phyloP scores from a whole-genome alignment of 2,113 vertebrate genomes.

The Hypocryptadius cinnamomeus region DNA sequence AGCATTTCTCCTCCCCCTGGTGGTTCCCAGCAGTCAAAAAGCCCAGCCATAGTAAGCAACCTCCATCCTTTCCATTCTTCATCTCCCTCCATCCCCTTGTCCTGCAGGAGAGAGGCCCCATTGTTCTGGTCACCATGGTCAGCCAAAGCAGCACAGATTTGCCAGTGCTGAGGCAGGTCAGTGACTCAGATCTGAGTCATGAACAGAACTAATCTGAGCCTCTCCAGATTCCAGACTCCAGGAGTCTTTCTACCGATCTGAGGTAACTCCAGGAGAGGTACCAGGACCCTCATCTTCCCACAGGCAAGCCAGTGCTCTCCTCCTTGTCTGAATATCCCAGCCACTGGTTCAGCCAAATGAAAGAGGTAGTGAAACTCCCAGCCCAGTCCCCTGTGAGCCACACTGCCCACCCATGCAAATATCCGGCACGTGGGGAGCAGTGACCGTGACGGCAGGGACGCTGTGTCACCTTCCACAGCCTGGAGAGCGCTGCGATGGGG shows the following conservation, averaged over 20 bases:
- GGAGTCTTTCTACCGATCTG: background rate
- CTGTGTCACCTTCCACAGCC: fast-evolving
- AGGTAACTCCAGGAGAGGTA: background rate
- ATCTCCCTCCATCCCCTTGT: background rate
- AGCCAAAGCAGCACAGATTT: background rate
- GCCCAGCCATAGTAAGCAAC: slow-evolving; percentile 91
- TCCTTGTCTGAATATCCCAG: background rate
- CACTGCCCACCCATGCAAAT: background rate
- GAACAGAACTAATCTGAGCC: background rate
- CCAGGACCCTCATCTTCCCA: background rate
- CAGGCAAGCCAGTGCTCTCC: background rate
- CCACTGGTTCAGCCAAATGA: background rate
- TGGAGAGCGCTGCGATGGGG: fast-evolving
- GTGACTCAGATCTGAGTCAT: background rate
- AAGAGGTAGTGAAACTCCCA: background rate
- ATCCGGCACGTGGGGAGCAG: fast-evolving
- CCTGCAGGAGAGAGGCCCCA: background rate
- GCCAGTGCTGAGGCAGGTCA: background rate
- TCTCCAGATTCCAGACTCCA: too few species aligned
- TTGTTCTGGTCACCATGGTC: fast-evolving
- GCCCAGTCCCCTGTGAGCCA: background rate
- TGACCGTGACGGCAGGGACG: fast-evolving
- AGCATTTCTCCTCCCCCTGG: slow-evolving; percentile 78
- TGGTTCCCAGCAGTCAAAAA: slow-evolving; percentile 93
- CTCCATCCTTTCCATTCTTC: slow-evolving; percentile 80